These are phyloP conservation scores for Pelodiscus sinensis DNA, from an alignment of 2,113 vertebrate species.

Conservation along the genomic window DNA sequence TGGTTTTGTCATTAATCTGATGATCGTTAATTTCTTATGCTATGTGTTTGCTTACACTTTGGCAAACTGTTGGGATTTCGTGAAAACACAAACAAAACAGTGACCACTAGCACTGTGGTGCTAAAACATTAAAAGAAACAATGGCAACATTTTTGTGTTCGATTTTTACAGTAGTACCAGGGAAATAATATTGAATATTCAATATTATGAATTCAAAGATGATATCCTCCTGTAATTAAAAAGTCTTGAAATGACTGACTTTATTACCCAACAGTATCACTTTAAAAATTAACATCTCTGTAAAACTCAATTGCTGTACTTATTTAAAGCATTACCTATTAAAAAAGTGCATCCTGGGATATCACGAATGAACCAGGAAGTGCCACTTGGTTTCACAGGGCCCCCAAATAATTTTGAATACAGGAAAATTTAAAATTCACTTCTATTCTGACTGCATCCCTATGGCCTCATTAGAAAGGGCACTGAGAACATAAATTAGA, in stretches of 20 bases:
- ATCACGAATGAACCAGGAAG: not conserved
- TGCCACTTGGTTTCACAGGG: not conserved
- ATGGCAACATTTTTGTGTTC: not conserved
- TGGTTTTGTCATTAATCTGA: slow-evolving; percentile 11
- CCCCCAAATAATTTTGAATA: not conserved
- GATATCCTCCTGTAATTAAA: not conserved
- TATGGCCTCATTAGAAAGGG: not conserved
- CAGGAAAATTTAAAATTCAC: not conserved
- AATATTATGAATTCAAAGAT: not conserved
- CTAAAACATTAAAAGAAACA: not conserved
- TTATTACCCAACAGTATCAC: not conserved
- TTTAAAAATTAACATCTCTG: not conserved
- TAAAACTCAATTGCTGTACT: not conserved
- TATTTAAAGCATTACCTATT: not conserved
- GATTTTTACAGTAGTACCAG: not conserved
- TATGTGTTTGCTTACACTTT: slow-evolving; percentile 19
- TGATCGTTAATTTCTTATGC: not conserved
- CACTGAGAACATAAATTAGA: not conserved
- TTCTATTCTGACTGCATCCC: not conserved
- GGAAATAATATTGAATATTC: not conserved
- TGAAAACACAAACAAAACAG: slow-evolving; percentile 1
- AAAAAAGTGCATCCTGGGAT: not conserved
- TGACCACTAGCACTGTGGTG: not conserved
- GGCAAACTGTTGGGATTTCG: not conserved
- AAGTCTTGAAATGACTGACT: not conserved